Percentiles rank a stretch among this genome's conserved stretches.
Conservation (phyloP, 2,888 invertebrate species). For the Drosophila yooni region DNA sequence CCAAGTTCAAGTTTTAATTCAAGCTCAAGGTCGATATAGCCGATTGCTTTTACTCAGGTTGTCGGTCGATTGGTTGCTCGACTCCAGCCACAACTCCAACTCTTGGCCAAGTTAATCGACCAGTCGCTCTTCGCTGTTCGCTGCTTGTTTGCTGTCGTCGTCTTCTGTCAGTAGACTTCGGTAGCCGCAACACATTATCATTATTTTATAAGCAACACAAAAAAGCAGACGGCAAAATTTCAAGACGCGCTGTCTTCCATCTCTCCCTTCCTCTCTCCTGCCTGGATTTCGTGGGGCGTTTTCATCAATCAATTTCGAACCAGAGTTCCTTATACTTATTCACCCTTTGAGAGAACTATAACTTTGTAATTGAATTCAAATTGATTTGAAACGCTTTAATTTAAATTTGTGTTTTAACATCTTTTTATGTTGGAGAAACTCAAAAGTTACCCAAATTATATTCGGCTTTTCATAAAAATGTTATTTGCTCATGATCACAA, state of each 20-base stretch:
- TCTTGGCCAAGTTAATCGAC: constrained; percentile 49
- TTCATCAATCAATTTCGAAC: constrained; percentile 77
- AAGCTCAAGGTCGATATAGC: constrained; percentile 75
- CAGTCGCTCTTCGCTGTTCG: constrained; percentile 14
- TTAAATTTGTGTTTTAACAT: background rate
- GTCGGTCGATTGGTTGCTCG: constrained; percentile 16
- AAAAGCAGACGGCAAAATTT: constrained; percentile 61
- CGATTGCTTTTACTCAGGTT: constrained; percentile 3
- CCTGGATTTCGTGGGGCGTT: constrained; percentile 62
- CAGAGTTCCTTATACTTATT: constrained; percentile 35
- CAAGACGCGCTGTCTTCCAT: constrained; percentile 6
- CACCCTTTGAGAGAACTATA: constrained; percentile 2
- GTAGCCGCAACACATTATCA: constrained; percentile 74
- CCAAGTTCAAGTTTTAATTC: constrained; percentile 70
- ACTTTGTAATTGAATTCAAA: constrained; percentile 2
- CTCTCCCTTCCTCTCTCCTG: background rate
- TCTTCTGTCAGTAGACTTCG: constrained; percentile 55
- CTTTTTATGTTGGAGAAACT: background rate
- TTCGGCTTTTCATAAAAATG: background rate
- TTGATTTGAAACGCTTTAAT: background rate
- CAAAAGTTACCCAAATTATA: background rate
- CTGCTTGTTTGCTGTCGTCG: constrained; percentile 22
- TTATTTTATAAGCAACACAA: constrained; percentile 72
- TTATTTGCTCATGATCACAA: background rate
- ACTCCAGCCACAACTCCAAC: constrained; percentile 1